Evolutionary conservation across 1,140 invertebrate species (phyloP), one percentile per base, ranked within the genome.

Genomic region (Zelostemma sp.): DNA sequence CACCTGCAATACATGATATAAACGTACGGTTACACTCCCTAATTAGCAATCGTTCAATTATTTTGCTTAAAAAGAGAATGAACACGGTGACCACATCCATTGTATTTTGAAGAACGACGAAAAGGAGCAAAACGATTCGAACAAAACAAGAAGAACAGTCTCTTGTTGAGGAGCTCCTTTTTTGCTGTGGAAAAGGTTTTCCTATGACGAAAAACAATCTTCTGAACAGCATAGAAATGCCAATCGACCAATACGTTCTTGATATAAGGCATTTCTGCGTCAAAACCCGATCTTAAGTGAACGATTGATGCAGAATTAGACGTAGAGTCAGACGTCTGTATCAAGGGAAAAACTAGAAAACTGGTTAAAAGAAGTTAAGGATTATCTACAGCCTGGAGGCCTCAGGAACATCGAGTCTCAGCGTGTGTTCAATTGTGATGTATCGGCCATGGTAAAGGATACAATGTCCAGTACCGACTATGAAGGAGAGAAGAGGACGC

Each of bases 231-330:
- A 31, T 31, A 6, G 28, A 31, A 31, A 6, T 31, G 28, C 5
- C 14, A 54, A 54, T 25, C 40, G 60, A 38, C 76, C 75, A 45
- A 68, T 73, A 21, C 62, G 68, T 31, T 68, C 51, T 56, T 77
- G 75, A 67, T 73, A 68, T 31, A 38, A 43, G 14, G 25, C 12
- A 33, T 79, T 79, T 68, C 35, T 74, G 8, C 72, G 61, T 12
- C 14, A 71, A 45, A 68, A 76, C 54, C 65, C 60, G 12, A 50
- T 59, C 31, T 14, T 77, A 31, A 58, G n/a, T 0, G 15, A 40
- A 40, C 43, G 68, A 53, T 41, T 69, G 8, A 8, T 66, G 16
- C 71, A 75, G 73, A 78, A 75, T 51, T 58, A 77, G 25, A 76
- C 66, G 15, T 47, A 31, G 6, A 59, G 61, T 18, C 53, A 66